Evolutionary conservation across 92 coral and sea anemone genomes (phyloP), one percentile per base, ranked within the genome.

Genomic region (Ricordea florida): DNA sequence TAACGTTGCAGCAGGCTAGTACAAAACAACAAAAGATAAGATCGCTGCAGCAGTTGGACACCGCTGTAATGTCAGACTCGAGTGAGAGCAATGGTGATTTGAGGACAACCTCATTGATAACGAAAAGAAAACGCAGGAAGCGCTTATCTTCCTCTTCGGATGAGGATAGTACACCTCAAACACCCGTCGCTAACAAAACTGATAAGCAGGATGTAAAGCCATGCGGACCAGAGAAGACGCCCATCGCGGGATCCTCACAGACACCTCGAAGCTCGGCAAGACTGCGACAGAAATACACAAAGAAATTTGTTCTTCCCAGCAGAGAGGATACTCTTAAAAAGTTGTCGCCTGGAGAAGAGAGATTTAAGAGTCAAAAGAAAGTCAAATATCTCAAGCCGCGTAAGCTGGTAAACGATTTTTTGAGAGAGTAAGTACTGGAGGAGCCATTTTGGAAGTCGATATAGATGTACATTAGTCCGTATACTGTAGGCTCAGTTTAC

Each of bases 191-290:
- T n/a, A 38, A 44, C 27, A 35, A 45, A 35, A 33, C 34, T 1
- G 3, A 2, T 3, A 45, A n/a, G n/a, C n/a, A 23, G 10, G 27
- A 32, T 9, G 5, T 0, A 14, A 58, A 11, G n/a, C n/a, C n/a
- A 20, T 1, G 34, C 45, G 35, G 49, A 32, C 8, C 31, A 6
- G 70, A 73, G 17, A 6, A 9, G 13, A 21, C 17, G 43, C 17
- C 33, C 32, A 57, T 87, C 4, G 82, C 83, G 25, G 48, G 26
- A 6, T 18, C 59, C 21, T 18, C 31, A n/a, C 30, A 62, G 60
- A 81, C 88, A n/a, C 88, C 85, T 13, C 79, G 98, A 17, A 90
- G 93, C 38, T 93, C 98, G 6, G 88, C 82, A 11, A 49, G 98
- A 63, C 65, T 93, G 17, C 66, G 77, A 15, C 64, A 23, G 42